A percentile compares a stretch with the other conserved stretches of the same genome.
phyloP scores from a whole-genome alignment of 2,113 vertebrate genomes.

The Jaculus jaculus region DNA sequence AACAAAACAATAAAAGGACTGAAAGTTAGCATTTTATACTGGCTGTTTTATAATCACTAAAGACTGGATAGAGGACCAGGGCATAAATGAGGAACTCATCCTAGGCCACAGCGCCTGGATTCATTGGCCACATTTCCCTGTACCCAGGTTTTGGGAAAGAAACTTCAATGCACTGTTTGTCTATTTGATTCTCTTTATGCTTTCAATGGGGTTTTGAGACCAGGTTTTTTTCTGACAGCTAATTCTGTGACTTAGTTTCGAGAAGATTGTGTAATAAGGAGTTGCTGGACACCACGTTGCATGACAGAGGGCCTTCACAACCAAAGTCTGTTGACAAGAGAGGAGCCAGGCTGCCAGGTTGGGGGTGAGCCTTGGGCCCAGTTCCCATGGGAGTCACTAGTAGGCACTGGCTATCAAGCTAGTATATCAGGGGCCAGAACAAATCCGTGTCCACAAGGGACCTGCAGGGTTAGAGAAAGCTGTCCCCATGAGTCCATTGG shows the following conservation, averaged over 20 bases:
- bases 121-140: neutral
- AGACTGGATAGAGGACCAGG: neutral
- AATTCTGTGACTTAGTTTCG: neutral
- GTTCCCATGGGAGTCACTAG: too few relatives aligned
- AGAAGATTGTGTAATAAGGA: neutral
- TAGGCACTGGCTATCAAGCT: too few relatives aligned
- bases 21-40: neutral
- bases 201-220: neutral
- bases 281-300: neutral
- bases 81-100: neutral
- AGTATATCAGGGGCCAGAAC: too few relatives aligned
- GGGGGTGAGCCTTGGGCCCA: too few relatives aligned
- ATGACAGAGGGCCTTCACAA: neutral
- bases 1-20: neutral
- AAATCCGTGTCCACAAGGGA: too few relatives aligned
- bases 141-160: neutral
- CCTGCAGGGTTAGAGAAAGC: too few relatives aligned
- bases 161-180: neutral
- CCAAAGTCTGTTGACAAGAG: neutral
- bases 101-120: neutral
- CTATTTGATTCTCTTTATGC: neutral
- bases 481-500: too few relatives aligned
- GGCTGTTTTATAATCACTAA: neutral
- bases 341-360: too few relatives aligned
- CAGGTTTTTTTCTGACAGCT: neutral